A percentile compares a stretch with the other conserved stretches of the same genome.
phyloP scores from a whole-genome alignment of 2,797 vertebrate species.

The Scyliorhinus canicula region DNA sequence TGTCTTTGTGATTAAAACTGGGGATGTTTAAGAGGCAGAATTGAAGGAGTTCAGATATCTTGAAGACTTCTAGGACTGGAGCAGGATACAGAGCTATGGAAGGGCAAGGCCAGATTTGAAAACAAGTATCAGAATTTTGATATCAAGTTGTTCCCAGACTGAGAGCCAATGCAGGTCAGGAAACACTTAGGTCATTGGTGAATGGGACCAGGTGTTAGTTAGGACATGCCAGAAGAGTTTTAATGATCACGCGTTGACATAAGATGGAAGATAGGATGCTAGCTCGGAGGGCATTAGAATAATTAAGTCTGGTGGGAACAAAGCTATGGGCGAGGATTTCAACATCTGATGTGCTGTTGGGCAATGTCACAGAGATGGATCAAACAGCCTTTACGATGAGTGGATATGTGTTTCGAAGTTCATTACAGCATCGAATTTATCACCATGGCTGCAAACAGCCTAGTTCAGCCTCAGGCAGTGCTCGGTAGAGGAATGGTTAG shows the following conservation, averaged over 20 bases:
- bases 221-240: neutral
- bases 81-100: neutral
- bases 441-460: neutral
- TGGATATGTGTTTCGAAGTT: neutral
- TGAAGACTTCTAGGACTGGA: neutral
- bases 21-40: neutral
- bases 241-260: neutral
- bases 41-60: neutral
- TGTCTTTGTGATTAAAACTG: neutral
- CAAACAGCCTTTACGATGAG: neutral
- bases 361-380: neutral
- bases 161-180: neutral
- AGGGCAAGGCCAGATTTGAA: neutral
- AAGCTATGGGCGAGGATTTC: neutral
- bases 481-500: neutral
- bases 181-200: neutral
- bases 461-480: neutral
- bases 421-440: neutral
- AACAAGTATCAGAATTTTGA: neutral
- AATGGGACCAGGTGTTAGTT: neutral
- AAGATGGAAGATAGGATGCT: neutral
- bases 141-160: neutral
- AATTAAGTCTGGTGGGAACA: neutral
- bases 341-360: neutral
- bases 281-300: neutral